A percentile compares a stretch with the other conserved stretches of the same genome.
phyloP scores from a whole-genome alignment of 1,140 invertebrate genomes.

The Pseudobourletiella spinata region DNA sequence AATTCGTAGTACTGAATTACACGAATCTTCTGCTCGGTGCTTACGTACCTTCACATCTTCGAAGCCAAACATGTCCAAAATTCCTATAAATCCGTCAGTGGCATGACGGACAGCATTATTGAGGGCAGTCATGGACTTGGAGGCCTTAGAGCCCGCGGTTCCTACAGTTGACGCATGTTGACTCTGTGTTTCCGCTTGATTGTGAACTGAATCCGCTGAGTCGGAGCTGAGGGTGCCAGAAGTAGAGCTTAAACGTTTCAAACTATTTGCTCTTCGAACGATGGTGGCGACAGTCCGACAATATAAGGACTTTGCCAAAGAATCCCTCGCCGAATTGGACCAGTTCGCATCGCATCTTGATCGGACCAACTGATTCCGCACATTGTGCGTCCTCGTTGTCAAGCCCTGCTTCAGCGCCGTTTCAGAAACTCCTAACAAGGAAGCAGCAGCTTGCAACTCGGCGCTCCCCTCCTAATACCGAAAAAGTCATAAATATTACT shows the following conservation, averaged over 20 bases:
- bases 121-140: conserved; percentile 68
- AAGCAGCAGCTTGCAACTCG: conserved; percentile 73
- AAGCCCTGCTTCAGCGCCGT: conserved; percentile 67
- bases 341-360: conserved; percentile 73
- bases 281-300: conserved; percentile 92
- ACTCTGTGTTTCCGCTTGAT: conserved; percentile 64
- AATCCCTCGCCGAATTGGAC: conserved; percentile 77
- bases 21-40: too few relatives aligned
- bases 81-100: conserved; percentile 90
- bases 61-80: conserved; percentile 92
- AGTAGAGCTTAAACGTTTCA: conserved; percentile 77
- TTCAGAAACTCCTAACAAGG: conserved; percentile 67
- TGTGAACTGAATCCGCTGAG: conserved; percentile 82
- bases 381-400: conserved; percentile 71
- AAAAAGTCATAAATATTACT: conserved; percentile 3
- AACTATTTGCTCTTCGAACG: conserved; percentile 79
- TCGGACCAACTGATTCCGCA: conserved; percentile 70
- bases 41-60: conserved; percentile 77
- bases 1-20: too few relatives aligned
- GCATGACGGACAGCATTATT: conserved; percentile 86
- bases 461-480: conserved; percentile 44
- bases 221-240: conserved; percentile 77
- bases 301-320: conserved; percentile 83
- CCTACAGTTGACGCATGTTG: conserved; percentile 79
- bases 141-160: conserved; percentile 72